Percentiles rank a stretch among this genome's conserved stretches.
Evolutionary conservation across 1,140 invertebrate genomes (phyloP).

Genomic region (Rhyzopertha dominica): DNA sequence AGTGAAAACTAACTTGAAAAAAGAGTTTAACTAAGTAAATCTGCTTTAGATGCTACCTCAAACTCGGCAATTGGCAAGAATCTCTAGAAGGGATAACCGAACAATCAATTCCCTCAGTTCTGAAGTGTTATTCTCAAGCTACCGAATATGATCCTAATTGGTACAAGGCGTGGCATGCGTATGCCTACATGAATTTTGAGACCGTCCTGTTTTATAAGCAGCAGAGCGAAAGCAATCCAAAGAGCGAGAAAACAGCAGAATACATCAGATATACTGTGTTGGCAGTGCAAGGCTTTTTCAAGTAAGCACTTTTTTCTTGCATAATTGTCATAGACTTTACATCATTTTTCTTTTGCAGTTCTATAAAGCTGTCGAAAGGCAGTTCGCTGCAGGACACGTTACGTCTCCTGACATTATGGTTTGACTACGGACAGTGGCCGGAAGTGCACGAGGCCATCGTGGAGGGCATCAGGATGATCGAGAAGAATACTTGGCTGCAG

Average conservation of each 20-base stretch:
- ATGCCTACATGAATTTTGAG: slow-evolving; percentile 98
- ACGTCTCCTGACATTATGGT: slow-evolving; percentile 87
- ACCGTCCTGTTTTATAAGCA: slow-evolving; percentile 89
- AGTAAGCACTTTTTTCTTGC: slow-evolving; percentile 23
- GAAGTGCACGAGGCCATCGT: slow-evolving; percentile 91
- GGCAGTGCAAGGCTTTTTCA: slow-evolving; percentile 86
- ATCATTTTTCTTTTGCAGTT: slow-evolving; percentile 59
- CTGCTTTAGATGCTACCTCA: slow-evolving; percentile 70
- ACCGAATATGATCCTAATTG: slow-evolving; percentile 83
- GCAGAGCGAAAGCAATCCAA: slow-evolving; percentile 48
- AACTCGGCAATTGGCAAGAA: slow-evolving; percentile 88
- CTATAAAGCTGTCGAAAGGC: slow-evolving; percentile 86
- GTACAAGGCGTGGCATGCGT: slow-evolving; percentile 98
- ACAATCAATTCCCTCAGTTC: slow-evolving; percentile 70
- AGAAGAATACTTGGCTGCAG: slow-evolving; percentile 98
- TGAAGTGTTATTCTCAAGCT: slow-evolving; percentile 81
- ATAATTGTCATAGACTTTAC: slow-evolving; percentile 2
- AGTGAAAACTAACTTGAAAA: no score
- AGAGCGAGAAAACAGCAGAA: slow-evolving; percentile 43
- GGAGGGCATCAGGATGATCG: slow-evolving; percentile 87
- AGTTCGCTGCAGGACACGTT: slow-evolving; percentile 98
- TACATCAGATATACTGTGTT: slow-evolving; percentile 81
- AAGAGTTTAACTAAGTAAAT: no score
- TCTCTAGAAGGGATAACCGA: slow-evolving; percentile 74
- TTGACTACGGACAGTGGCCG: slow-evolving; percentile 89